Conservation (phyloP, 2,113 vertebrate species). For the Pomatorhinus ruficollis region DNA sequence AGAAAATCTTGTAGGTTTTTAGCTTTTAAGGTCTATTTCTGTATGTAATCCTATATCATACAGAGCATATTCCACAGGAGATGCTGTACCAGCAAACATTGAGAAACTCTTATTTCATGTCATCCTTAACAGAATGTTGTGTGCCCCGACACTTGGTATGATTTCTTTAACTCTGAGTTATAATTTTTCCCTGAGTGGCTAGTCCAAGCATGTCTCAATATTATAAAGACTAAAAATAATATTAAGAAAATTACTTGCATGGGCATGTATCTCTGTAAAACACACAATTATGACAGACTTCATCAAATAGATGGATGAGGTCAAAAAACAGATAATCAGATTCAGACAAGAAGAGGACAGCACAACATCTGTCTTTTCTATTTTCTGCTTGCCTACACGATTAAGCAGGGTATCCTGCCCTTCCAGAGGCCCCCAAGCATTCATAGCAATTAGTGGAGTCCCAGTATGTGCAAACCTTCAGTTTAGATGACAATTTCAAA, state of each 20-base stretch:
- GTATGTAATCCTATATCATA: not conserved
- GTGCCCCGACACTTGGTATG: not conserved
- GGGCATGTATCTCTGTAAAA: not conserved
- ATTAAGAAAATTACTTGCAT: not conserved
- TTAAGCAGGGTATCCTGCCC: not conserved
- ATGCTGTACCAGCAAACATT: not conserved
- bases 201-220: not conserved
- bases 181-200: not conserved
- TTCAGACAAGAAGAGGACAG: slow-evolving; percentile 7
- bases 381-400: slow-evolving; percentile 12
- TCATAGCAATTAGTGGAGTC: not conserved
- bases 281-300: not conserved
- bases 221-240: not conserved
- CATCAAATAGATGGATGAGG: not conserved
- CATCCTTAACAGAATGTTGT: not conserved
- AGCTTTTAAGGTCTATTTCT: not conserved
- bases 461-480: not conserved
- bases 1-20: not conserved
- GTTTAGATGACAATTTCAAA: slow-evolving; percentile 10
- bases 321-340: slow-evolving; percentile 30
- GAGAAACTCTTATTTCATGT: not conserved
- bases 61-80: not conserved
- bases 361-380: slow-evolving; percentile 12
- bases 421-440: not conserved
- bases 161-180: not conserved